These are phyloP conservation scores for Halictus ligatus DNA, from an alignment of 2,888 invertebrate genomes.

Conservation along the genomic window DNA sequence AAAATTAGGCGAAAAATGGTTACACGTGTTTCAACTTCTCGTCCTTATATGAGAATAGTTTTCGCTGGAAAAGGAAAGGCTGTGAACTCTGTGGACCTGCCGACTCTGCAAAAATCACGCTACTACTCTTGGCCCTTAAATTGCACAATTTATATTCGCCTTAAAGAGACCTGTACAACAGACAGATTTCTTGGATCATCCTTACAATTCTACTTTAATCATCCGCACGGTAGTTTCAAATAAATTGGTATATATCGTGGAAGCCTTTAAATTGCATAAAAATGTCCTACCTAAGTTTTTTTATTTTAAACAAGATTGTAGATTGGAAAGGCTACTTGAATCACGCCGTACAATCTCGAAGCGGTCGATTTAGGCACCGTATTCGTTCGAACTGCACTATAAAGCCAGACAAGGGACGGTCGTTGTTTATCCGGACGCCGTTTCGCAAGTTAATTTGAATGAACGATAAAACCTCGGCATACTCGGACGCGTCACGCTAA, in stretches of 20 bases:
- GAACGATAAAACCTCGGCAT: constrained; percentile 17
- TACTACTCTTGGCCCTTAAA: too few relatives aligned
- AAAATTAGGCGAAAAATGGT: too few relatives aligned
- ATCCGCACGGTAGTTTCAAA: neutral
- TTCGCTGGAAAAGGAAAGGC: too few relatives aligned
- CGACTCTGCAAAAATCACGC: too few relatives aligned
- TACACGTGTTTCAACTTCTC: too few relatives aligned
- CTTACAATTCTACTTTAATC: neutral
- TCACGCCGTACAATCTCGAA: neutral
- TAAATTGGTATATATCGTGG: neutral
- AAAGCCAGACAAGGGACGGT: neutral
- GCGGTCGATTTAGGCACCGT: neutral
- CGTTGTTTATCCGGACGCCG: neutral
- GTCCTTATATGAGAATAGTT: too few relatives aligned
- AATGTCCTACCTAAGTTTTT: neutral
- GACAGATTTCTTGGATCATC: neutral
- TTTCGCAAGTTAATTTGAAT: constrained; percentile 21
- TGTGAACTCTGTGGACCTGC: too few relatives aligned
- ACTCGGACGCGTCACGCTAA: constrained; percentile 10
- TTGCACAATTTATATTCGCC: neutral
- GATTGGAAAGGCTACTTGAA: neutral
- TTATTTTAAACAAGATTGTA: neutral
- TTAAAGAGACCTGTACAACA: neutral
- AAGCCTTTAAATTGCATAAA: neutral
- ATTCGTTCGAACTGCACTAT: neutral